A percentile compares a stretch with the other conserved stretches of the same genome.
These are phyloP conservation scores for Acanthosepion lycidas DNA, from an alignment of 2,888 invertebrate genomes.

Conservation along the genomic window DNA sequence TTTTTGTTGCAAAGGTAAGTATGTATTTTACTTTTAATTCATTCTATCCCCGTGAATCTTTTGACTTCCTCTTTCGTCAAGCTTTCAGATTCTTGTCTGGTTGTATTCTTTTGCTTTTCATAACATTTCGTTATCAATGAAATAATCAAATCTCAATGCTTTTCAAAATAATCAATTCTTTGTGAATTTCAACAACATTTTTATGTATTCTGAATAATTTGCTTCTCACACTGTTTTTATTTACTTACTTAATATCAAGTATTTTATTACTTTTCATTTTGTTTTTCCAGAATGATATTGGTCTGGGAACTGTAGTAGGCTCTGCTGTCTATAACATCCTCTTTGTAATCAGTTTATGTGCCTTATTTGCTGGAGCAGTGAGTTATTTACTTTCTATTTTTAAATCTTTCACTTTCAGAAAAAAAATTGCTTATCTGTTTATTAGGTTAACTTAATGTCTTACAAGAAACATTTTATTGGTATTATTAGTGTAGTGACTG, in stretches of 20 bases:
- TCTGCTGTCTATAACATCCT: constrained; percentile 74
- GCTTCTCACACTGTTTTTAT: too few species aligned
- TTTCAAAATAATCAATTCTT: too few species aligned
- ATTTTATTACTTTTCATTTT: not conserved
- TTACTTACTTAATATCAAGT: too few species aligned
- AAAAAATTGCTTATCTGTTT: not conserved
- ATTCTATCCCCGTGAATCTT: not conserved
- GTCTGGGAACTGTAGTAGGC: constrained; percentile 73
- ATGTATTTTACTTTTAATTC: not conserved
- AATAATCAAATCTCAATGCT: too few species aligned
- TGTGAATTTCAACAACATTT: too few species aligned
- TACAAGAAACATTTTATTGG: not conserved
- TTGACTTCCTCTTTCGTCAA: not conserved
- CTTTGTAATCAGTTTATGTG: constrained; percentile 73
- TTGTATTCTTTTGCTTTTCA: too few species aligned
- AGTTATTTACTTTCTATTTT: constrained; percentile 49
- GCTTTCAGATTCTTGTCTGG: not conserved
- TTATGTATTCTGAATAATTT: too few species aligned
- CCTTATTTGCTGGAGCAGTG: constrained; percentile 70
- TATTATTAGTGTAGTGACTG: too few species aligned
- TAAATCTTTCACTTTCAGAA: not conserved
- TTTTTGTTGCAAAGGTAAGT: constrained; percentile 69
- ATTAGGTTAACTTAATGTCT: too few species aligned
- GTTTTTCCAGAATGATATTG: constrained; percentile 71
- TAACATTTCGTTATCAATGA: too few species aligned